These are phyloP conservation scores for Palloptera scutellata DNA, from an alignment of 2,888 invertebrate genomes.

Conservation along the genomic window DNA sequence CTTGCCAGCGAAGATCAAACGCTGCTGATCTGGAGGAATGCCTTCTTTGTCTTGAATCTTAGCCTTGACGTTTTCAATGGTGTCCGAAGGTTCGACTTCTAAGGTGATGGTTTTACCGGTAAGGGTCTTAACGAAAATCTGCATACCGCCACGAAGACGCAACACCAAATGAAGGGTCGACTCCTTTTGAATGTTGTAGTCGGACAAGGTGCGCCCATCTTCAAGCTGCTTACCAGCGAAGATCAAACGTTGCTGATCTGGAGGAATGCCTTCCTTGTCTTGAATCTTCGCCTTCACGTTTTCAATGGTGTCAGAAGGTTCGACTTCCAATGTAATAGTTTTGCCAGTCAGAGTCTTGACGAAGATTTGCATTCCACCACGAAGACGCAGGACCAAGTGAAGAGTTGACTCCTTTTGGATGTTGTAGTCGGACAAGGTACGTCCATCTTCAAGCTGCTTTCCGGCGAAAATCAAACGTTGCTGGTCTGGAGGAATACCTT, in stretches of 20 bases:
- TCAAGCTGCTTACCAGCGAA: slow-evolving; percentile 43
- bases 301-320: slow-evolving; percentile 42
- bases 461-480: slow-evolving; percentile 45
- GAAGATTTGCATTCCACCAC: slow-evolving; percentile 45
- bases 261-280: slow-evolving; percentile 43
- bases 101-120: slow-evolving; percentile 43
- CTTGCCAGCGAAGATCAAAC: slow-evolving; percentile 43
- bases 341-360: slow-evolving; percentile 42
- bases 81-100: slow-evolving; percentile 43
- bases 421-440: slow-evolving; percentile 43
- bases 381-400: slow-evolving; percentile 42
- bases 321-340: slow-evolving; percentile 42
- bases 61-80: slow-evolving; percentile 42
- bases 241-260: slow-evolving; percentile 44
- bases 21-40: slow-evolving; percentile 44
- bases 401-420: slow-evolving; percentile 44
- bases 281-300: slow-evolving; percentile 43
- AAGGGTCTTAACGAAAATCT: slow-evolving; percentile 41
- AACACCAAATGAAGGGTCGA: slow-evolving; percentile 42
- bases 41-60: slow-evolving; percentile 44
- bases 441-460: slow-evolving; percentile 43
- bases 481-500: slow-evolving; percentile 45
- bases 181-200: slow-evolving; percentile 44
- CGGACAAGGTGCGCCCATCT: slow-evolving; percentile 41
- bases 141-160: slow-evolving; percentile 44